A percentile compares a stretch with the other conserved stretches of the same genome.
Conservation (phyloP, 2,888 invertebrate genomes). For the Protophormia terraenovae region DNA sequence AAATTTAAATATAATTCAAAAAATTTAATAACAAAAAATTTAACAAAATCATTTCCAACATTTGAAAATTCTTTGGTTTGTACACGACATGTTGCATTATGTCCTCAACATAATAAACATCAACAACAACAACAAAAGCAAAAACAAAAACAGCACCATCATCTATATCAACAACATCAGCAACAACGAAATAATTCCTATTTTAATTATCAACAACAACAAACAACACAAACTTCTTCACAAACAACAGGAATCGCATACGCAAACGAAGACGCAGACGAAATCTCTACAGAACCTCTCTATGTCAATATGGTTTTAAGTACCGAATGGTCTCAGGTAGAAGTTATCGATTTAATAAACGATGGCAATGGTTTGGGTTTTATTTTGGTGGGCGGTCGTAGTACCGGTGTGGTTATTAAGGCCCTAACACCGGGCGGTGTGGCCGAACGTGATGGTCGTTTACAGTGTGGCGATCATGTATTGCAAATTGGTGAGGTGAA, state of each 20-base stretch:
- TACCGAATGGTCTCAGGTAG: slow-evolving; percentile 99
- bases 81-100: slow-evolving; percentile 65
- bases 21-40: slow-evolving; percentile 40
- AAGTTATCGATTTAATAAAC: slow-evolving; percentile 98
- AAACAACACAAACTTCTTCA: too few species aligned
- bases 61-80: slow-evolving; percentile 49
- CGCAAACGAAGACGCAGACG: too few species aligned
- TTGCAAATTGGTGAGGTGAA: slow-evolving; percentile 97
- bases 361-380: slow-evolving; percentile 99
- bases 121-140: slow-evolving; percentile 16
- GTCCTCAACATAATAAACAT: slow-evolving; percentile 48
- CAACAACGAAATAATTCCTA: slow-evolving; percentile 28
- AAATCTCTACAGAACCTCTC: slow-evolving; percentile 37
- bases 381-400: slow-evolving; percentile 98
- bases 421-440: slow-evolving; percentile 98
- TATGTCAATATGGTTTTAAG: slow-evolving; percentile 88
- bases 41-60: slow-evolving; percentile 58
- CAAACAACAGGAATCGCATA: too few species aligned
- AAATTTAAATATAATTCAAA: slow-evolving; percentile 34
- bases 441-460: slow-evolving; percentile 96
- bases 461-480: slow-evolving; percentile 98
- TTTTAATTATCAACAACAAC: too few species aligned
- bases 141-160: slow-evolving; percentile 37
- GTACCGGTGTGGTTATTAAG: slow-evolving; percentile 99
- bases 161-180: slow-evolving; percentile 27